Evolutionary conservation across 2,113 vertebrate species (phyloP).

Genomic region (Protobothrops mucrosquamatus): DNA sequence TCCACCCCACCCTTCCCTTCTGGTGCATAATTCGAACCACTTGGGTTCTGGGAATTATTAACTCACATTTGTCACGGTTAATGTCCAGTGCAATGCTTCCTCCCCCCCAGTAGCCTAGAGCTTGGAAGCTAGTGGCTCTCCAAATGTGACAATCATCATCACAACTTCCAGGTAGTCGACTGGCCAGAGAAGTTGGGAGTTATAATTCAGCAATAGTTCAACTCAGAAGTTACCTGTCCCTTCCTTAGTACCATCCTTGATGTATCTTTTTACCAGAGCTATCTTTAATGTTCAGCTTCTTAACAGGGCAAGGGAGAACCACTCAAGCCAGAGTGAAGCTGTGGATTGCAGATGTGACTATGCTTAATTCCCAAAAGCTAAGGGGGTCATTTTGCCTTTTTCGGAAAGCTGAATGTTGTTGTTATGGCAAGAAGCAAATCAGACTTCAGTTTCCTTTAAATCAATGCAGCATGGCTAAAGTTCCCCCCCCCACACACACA

Average conservation of each 20-base stretch:
- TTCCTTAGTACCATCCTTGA: not conserved
- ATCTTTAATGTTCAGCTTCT: not conserved
- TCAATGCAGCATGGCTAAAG: not conserved
- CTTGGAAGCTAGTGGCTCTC: not conserved
- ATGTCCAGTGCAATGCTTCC: no score
- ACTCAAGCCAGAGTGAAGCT: not conserved
- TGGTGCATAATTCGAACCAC: not conserved
- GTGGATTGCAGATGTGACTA: not conserved
- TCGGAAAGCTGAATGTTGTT: not conserved
- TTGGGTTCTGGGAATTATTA: not conserved
- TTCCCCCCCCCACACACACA: not conserved
- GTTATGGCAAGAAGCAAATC: not conserved
- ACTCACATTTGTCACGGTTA: not conserved
- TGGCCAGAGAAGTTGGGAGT: not conserved
- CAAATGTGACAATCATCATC: not conserved
- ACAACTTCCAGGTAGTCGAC: not conserved
- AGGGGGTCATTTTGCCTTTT: not conserved
- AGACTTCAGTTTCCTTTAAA: not conserved
- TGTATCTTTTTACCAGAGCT: not conserved
- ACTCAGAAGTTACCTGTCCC: not conserved
- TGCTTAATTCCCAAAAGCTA: not conserved
- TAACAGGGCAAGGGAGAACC: not conserved
- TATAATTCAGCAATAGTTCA: not conserved
- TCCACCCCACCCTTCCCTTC: not conserved
- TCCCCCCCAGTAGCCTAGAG: not conserved